Base-by-base conservation (phyloP, 2,888 invertebrate genomes). In the Timema podura region DNA sequence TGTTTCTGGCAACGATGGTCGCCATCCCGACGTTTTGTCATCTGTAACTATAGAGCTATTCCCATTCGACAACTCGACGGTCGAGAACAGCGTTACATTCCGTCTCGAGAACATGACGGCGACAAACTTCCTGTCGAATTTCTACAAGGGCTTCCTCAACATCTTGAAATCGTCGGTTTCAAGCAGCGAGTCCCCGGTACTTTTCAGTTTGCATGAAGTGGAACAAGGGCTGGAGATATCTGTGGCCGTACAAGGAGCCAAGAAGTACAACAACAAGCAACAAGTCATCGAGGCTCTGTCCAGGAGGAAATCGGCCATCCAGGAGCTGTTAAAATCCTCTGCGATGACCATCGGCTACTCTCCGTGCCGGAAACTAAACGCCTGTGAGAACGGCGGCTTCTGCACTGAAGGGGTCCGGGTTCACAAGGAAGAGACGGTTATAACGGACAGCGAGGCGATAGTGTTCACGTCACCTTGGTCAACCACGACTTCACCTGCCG, bases 1-100 rank as follows among this genome's bases (percentile, higher is more conserved):
- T 48, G 88, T 96, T 0, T 88, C 90, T 9, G 96, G 96, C 1
- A 95, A 92, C 79, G 98, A 98, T 81, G 96, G 97, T 0, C 88
- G 89, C 75, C 95, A 95, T 78, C 85, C 87, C 70, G 91, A 93
- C 80, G 96, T 96, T 0, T 83, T 89, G n/a, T 96, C 96, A 1
- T 91, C 91, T 8, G 90, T 95, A 5, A 91, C 90, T 6, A 88
- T 97, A 0, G 91, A 93, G 78, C 94, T 95, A 78, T 84, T 91
- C 67, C 85, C 87, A 5, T 93, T 95, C 79, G 89, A 90, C 75
- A 95, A 95, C 78, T 81, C 82, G 13, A 95, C 95, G 0, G 86
- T 97, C 6, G 90, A 91, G 69, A 92, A 95, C 79, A 93, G 93
- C 10, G 84, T 95, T 0, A 91, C 93, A 0, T 80, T 96, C 15